These are phyloP conservation scores for Syngnathus floridae DNA, from an alignment of 2,113 vertebrate species.

Conservation along the genomic window DNA sequence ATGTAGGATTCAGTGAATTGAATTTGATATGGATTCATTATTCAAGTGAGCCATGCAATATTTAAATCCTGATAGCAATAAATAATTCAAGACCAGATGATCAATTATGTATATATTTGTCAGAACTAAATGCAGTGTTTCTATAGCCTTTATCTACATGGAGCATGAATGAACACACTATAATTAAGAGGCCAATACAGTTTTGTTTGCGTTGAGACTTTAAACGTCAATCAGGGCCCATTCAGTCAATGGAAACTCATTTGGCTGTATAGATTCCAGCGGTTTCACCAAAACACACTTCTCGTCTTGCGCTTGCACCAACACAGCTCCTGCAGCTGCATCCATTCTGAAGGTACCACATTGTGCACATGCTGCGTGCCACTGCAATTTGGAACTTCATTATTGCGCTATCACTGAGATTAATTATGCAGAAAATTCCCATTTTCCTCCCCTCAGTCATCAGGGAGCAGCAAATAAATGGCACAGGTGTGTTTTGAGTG, in stretches of 20 bases:
- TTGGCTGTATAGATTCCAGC: conserved; percentile 37
- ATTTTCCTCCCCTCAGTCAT: conserved; percentile 48
- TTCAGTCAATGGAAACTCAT: conserved; percentile 44
- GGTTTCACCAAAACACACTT: conserved; percentile 25
- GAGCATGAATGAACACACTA: conserved; percentile 27
- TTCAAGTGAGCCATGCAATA: conserved; percentile 51
- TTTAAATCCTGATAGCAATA: conserved; percentile 52
- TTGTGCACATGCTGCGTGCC: conserved; percentile 12
- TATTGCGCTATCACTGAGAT: conserved; percentile 49
- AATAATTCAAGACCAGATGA: conserved; percentile 53
- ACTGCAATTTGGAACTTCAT: conserved; percentile 51
- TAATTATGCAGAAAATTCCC: conserved; percentile 61
- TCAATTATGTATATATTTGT: conserved; percentile 66
- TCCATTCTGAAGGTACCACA: conserved; percentile 21
- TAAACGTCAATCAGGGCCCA: conserved; percentile 49
- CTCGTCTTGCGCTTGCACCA: not conserved
- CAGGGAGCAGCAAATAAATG: conserved; percentile 31
- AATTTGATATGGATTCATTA: conserved; percentile 55
- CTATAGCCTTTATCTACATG: conserved; percentile 39
- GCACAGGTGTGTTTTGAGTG: conserved; percentile 1
- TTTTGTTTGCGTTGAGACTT: conserved; percentile 42
- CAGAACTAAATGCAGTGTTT: conserved; percentile 52
- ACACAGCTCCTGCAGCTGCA: conserved; percentile 36
- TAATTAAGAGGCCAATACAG: conserved; percentile 40
- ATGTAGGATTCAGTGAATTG: conserved; percentile 43